Evolutionary conservation across 2,888 invertebrate species (phyloP).

Genomic region (Yponomeuta cagnagella): DNA sequence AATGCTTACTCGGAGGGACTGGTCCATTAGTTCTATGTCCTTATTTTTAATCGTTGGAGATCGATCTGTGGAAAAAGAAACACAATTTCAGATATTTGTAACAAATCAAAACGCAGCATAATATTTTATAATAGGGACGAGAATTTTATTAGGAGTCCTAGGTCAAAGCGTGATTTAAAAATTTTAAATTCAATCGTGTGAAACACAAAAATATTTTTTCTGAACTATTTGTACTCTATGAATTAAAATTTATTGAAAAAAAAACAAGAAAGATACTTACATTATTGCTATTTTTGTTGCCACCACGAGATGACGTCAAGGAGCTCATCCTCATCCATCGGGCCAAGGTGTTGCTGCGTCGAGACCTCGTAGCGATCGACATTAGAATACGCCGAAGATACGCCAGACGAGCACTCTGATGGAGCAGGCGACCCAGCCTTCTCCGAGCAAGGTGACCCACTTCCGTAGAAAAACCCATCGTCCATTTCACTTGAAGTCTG

Average conservation of each 20-base stretch:
- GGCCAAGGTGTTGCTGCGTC: constrained; percentile 76
- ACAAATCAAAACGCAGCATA: neutral
- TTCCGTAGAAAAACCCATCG: constrained; percentile 67
- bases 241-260: neutral
- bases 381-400: constrained; percentile 66
- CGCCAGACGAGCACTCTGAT: constrained; percentile 79
- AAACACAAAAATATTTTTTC: too few relatives aligned
- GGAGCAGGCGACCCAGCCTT: constrained; percentile 84
- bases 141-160: neutral
- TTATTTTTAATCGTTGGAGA: constrained; percentile 14
- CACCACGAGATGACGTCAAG: constrained; percentile 90
- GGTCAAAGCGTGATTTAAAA: too few relatives aligned
- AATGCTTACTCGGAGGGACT: constrained; percentile 66
- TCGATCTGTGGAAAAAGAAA: constrained; percentile 50
- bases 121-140: neutral
- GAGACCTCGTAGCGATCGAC: constrained; percentile 62
- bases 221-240: too few relatives aligned
- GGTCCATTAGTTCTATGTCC: constrained; percentile 36
- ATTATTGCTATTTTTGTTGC: constrained; percentile 79
- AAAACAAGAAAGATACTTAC: constrained; percentile 40
- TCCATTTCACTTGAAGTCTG: constrained; percentile 67
- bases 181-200: too few relatives aligned
- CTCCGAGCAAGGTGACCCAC: constrained; percentile 79
- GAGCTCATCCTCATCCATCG: constrained; percentile 92
- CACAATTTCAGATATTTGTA: constrained; percentile 4